Evolutionary conservation across 2,888 invertebrate species (phyloP).

Genomic region (Aleiodes testaceus): DNA sequence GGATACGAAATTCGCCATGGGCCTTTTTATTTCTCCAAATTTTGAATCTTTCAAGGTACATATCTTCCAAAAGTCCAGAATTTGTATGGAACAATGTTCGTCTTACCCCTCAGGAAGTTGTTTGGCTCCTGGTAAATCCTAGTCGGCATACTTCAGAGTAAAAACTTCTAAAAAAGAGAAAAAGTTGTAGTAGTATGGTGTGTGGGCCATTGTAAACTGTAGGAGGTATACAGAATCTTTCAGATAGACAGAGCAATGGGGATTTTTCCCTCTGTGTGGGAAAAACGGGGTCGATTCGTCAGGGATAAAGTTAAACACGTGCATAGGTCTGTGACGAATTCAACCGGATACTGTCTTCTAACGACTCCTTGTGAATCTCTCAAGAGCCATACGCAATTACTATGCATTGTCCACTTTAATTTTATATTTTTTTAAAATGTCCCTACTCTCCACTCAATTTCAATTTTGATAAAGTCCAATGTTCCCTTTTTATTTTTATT

Average conservation of each 20-base stretch:
- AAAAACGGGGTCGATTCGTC: conserved; percentile 69
- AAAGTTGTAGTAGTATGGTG: conserved; percentile 23
- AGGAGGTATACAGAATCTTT: conserved; percentile 20
- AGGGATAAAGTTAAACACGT: conserved; percentile 68
- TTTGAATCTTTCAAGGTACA: not conserved
- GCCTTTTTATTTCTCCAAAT: conserved; percentile 15
- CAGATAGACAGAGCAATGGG: conserved; percentile 10
- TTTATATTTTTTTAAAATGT: too few species aligned
- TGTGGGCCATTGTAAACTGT: conserved; percentile 21
- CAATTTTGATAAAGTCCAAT: too few species aligned
- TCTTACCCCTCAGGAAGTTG: conserved; percentile 21
- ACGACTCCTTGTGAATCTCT: conserved; percentile 47
- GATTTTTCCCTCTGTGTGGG: conserved; percentile 58
- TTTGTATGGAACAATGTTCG: conserved; percentile 26
- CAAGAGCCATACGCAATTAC: conserved; percentile 22
- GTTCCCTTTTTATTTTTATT: too few species aligned
- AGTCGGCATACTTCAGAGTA: conserved; percentile 31
- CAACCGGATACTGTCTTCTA: conserved; percentile 67
- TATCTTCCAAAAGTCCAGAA: not conserved
- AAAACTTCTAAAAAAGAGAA: conserved; percentile 13
- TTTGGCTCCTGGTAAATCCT: conserved; percentile 9
- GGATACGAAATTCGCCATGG: conserved; percentile 36
- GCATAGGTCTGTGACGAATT: conserved; percentile 70
- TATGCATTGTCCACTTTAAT: not conserved
- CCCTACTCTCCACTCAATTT: too few species aligned